Percentiles rank a stretch among this genome's conserved stretches.
These are phyloP conservation scores for Patella vulgata DNA, from an alignment of 1,140 invertebrate species.

Conservation along the genomic window DNA sequence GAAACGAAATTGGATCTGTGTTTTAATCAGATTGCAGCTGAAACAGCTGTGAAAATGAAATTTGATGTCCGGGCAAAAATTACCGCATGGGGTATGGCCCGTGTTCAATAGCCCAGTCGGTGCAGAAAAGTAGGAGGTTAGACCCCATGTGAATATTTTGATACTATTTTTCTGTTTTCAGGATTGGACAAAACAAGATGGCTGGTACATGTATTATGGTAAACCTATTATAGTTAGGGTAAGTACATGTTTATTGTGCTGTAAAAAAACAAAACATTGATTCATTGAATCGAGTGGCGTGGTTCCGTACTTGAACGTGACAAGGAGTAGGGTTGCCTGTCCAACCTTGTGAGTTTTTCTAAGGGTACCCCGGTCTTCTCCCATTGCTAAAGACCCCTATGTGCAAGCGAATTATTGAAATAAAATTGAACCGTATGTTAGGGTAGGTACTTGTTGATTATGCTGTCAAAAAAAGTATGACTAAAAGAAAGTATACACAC, in stretches of 20 bases:
- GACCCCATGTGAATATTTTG: neutral
- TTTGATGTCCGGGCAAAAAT: neutral
- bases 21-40: neutral
- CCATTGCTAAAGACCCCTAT: no score
- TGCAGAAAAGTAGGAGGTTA: no score
- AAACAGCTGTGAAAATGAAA: neutral
- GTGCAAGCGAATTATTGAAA: no score
- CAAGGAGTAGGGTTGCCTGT: no score
- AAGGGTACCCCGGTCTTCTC: no score
- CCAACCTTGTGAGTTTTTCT: no score
- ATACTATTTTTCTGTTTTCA: constrained; percentile 4
- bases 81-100: neutral
- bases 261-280: neutral
- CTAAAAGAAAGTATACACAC: no score
- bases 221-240: constrained; percentile 9
- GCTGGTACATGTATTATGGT: constrained; percentile 4
- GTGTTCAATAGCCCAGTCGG: neutral
- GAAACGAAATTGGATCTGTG: no score
- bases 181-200: constrained; percentile 19
- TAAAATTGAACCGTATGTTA: no score
- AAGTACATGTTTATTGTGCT: neutral
- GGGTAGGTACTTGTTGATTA: neutral
- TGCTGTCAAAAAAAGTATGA: neutral
- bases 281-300: neutral
- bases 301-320: no score